Evolutionary conservation across 2,888 invertebrate genomes (phyloP), one percentile per base, ranked within the genome.

Genomic region (Leptinotarsa haldemani): DNA sequence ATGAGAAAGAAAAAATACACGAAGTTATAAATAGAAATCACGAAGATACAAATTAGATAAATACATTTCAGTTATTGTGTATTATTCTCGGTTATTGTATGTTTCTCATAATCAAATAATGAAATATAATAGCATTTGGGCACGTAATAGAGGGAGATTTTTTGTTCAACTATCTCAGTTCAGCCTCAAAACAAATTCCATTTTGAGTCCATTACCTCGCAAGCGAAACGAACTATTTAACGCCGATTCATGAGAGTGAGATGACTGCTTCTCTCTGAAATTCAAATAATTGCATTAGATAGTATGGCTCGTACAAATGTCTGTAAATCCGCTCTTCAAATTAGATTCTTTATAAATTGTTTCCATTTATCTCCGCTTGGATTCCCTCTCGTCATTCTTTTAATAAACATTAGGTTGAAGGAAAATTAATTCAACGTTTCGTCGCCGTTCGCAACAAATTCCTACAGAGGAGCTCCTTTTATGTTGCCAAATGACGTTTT

Each of bases 141-240:
- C 40, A 7, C 7, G 7, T 30, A 30, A 30, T 30, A 7, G 7
- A 30, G 0, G 30, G 30, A 40, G 9, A 9, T 9, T 40, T 40
- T 40, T 40, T 40, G 2, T 40, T 9, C 40, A 40, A 9, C 40
- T 15, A n/a, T 61, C 16, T 9, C 16, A n/a, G 5, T n/a, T n/a
- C 7, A 13, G 16, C 61, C 40, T 71, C 52, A 63, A 72, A 75
- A 77, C 72, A 76, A 79, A 74, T 79, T 71, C 67, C 63, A 30
- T 48, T 70, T 70, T 52, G 63, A 73, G 77, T 78, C 71, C 74
- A 74, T 78, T 76, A 81, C 79, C 80, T 81, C 56, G 81, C 80
- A 79, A 81, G 81, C 81, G 80, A 82, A 83, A 81, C 81, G 80
- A 81, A 81, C 81, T 82, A 80, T 83, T 83, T 82, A 81, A 80